A percentile compares a stretch with the other conserved stretches of the same genome.
phyloP scores from a whole-genome alignment of 30 jellyfish, hydroid and myxozoan genomes.

The Aurelia aurita region DNA sequence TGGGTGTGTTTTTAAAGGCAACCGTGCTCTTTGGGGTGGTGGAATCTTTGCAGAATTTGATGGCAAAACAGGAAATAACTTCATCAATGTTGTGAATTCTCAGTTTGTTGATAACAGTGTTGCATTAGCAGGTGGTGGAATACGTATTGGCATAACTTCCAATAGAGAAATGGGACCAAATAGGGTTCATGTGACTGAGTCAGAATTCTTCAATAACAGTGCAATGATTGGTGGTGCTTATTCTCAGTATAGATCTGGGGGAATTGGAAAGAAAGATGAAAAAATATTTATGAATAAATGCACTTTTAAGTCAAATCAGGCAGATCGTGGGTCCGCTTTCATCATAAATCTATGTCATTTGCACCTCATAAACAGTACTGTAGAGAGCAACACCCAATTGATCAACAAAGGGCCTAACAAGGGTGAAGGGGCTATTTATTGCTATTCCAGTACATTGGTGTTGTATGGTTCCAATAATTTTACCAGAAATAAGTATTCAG shows the following conservation, averaged over 20 bases:
- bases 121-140: constrained; percentile 83
- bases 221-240: constrained; percentile 79
- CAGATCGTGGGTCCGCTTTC: constrained; percentile 57
- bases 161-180: constrained; percentile 36
- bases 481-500: constrained; percentile 45
- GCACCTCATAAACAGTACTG: constrained; percentile 6
- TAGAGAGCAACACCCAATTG: constrained; percentile 19
- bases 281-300: constrained; percentile 17
- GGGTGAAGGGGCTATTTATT: constrained; percentile 80
- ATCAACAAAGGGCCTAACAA: constrained; percentile 4
- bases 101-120: constrained; percentile 61
- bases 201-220: constrained; percentile 35
- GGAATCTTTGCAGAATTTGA: constrained; percentile 72
- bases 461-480: constrained; percentile 27
- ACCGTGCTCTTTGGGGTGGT: constrained; percentile 91
- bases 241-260: constrained; percentile 26
- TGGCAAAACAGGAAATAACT: constrained; percentile 44
- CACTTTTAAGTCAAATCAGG: constrained; percentile 33
- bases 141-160: constrained; percentile 53
- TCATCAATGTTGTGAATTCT: constrained; percentile 15
- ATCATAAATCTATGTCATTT: not conserved
- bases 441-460: constrained; percentile 11
- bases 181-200: constrained; percentile 1
- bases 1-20: constrained; percentile 39
- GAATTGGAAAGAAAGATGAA: constrained; percentile 17